These are phyloP conservation scores for Mercenaria mercenaria DNA, from an alignment of 1,140 invertebrate genomes.

Conservation along the genomic window DNA sequence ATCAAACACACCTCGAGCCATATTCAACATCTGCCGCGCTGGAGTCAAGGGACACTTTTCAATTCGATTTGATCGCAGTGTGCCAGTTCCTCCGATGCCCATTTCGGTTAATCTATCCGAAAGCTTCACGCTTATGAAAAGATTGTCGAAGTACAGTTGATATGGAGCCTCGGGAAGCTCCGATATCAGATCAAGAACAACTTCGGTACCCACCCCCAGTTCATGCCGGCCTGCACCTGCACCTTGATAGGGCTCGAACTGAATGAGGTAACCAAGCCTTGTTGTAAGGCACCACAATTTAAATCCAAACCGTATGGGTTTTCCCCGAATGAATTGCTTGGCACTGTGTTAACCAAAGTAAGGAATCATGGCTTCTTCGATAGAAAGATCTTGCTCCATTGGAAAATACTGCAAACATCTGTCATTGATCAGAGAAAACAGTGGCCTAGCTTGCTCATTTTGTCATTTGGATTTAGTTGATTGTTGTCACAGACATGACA, in stretches of 20 bases:
- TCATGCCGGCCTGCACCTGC: constrained; percentile 25
- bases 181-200: constrained; percentile 61
- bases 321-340: constrained; percentile 42
- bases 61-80: constrained; percentile 20
- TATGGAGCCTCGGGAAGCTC: constrained; percentile 52
- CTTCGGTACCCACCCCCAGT: constrained; percentile 11
- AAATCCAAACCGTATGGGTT: constrained; percentile 33
- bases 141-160: constrained; percentile 64
- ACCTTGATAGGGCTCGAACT: constrained; percentile 67
- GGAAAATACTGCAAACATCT: constrained; percentile 30
- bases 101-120: constrained; percentile 4
- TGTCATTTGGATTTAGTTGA: no score
- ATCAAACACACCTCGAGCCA: background rate
- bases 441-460: constrained; percentile 52
- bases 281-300: constrained; percentile 68
- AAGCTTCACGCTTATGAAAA: constrained; percentile 58
- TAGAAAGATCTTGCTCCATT: constrained; percentile 2
- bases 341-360: no score
- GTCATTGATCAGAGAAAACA: constrained; percentile 44
- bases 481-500: no score
- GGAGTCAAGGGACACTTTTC: background rate
- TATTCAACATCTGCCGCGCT: background rate
- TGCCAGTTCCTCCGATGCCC: constrained; percentile 29
- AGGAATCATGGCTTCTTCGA: background rate
- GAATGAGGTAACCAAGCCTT: constrained; percentile 50